A percentile compares a stretch with the other conserved stretches of the same genome.
These are phyloP conservation scores for Brassicogethes aeneus DNA, from an alignment of 2,888 invertebrate genomes.

Conservation along the genomic window DNA sequence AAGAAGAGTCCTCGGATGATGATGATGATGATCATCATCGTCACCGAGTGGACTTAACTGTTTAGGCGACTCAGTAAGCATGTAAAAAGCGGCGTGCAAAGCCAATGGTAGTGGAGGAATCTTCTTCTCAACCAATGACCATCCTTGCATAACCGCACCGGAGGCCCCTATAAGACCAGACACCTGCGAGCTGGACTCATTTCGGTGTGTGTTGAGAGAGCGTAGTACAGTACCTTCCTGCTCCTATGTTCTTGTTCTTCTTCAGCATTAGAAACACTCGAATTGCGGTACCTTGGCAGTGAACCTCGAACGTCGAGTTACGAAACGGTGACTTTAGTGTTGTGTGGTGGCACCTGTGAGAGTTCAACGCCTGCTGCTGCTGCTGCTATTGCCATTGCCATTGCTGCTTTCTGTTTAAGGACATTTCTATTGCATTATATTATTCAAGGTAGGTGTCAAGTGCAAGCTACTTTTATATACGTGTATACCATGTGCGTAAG, in stretches of 20 bases:
- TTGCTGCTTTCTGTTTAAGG: not conserved
- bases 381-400: too few species aligned
- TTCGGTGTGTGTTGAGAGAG: slow-evolving; percentile 29
- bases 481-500: too few species aligned
- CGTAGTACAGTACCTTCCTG: slow-evolving; percentile 1
- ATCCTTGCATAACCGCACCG: slow-evolving; percentile 28
- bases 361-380: slow-evolving; percentile 25
- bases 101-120: slow-evolving; percentile 30
- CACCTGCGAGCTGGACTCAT: slow-evolving; percentile 36
- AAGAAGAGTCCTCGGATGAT: not conserved
- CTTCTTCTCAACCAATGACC: slow-evolving; percentile 34
- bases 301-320: slow-evolving; percentile 21
- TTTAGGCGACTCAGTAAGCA: slow-evolving; percentile 28
- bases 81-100: slow-evolving; percentile 26
- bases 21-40: slow-evolving; percentile 16
- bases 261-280: slow-evolving; percentile 1
- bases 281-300: slow-evolving; percentile 9
- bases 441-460: not conserved
- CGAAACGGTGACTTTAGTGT: slow-evolving; percentile 26
- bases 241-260: not conserved
- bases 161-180: slow-evolving; percentile 35
- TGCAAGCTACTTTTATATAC: too few species aligned
- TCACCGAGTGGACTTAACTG: slow-evolving; percentile 29
- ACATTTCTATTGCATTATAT: not conserved
- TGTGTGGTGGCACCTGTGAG: slow-evolving; percentile 25